phyloP scores from a whole-genome alignment of 2,888 invertebrate genomes.

The Mesoligia furuncula region DNA sequence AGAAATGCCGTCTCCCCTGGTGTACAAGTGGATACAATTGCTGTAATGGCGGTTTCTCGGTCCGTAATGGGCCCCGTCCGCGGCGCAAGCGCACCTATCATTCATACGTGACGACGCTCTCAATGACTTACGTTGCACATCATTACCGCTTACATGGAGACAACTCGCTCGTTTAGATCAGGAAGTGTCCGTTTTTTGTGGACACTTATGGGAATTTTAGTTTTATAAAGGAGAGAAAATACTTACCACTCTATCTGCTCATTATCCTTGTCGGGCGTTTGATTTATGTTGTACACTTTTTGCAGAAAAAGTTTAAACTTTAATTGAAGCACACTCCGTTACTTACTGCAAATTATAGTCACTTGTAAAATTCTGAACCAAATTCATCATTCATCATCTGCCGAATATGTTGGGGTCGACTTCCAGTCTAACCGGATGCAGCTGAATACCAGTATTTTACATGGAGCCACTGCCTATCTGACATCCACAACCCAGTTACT shows the following conservation, averaged over 20 bases:
- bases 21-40: conserved; percentile 70
- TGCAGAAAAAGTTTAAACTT: neutral
- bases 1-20: conserved; percentile 59
- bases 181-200: conserved; percentile 57
- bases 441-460: too few species aligned
- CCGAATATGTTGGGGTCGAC: too few species aligned
- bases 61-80: conserved; percentile 76
- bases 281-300: conserved; percentile 35
- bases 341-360: neutral
- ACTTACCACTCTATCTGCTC: conserved; percentile 52
- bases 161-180: conserved; percentile 58
- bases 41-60: conserved; percentile 75
- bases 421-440: too few species aligned
- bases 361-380: neutral
- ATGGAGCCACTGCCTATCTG: too few species aligned
- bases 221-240: conserved; percentile 46
- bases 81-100: conserved; percentile 66
- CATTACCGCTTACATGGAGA: conserved; percentile 63
- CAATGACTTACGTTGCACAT: conserved; percentile 69
- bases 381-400: too few species aligned
- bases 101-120: conserved; percentile 74
- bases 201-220: conserved; percentile 60
- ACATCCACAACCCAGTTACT: too few species aligned
- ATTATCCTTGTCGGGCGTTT: conserved; percentile 46
- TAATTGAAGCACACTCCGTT: neutral